phyloP scores from a whole-genome alignment of 35 echinoderm and acorn worm species.

The Diadema setosum region DNA sequence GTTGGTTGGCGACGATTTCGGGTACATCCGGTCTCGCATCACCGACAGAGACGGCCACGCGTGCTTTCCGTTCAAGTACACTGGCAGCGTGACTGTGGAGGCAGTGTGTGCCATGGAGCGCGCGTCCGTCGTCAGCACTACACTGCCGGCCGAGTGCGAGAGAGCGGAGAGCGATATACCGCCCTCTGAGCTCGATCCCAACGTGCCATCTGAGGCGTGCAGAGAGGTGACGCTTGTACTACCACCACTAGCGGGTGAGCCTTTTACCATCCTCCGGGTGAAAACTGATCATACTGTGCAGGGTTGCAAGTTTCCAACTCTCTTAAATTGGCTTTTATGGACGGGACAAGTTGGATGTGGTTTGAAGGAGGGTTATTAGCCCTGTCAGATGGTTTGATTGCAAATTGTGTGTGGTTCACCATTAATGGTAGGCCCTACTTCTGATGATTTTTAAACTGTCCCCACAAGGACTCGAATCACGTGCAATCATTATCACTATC shows the following conservation, averaged over 20 bases:
- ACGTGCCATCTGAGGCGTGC: background rate
- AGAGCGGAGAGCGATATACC: background rate
- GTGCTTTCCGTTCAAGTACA: background rate
- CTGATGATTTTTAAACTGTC: too few species aligned
- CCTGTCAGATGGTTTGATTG: too few species aligned
- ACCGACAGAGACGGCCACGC: background rate
- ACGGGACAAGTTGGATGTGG: too few species aligned
- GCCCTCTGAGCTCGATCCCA: background rate
- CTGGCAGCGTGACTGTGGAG: background rate
- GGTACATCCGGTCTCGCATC: background rate
- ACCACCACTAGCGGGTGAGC: background rate
- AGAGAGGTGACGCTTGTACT: background rate
- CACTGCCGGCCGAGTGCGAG: background rate
- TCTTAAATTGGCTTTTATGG: too few species aligned
- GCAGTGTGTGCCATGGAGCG: background rate
- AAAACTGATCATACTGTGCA: too few species aligned
- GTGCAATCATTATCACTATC: too few species aligned
- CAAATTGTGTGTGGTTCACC: too few species aligned
- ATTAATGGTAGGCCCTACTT: too few species aligned
- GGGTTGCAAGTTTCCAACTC: too few species aligned
- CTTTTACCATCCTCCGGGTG: too few species aligned
- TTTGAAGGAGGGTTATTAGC: too few species aligned
- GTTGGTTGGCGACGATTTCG: background rate
- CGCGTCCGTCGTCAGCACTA: background rate
- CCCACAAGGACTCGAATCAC: too few species aligned